These are phyloP conservation scores for Ceratotherium simum DNA, from an alignment of 2,113 vertebrate species.

Conservation along the genomic window DNA sequence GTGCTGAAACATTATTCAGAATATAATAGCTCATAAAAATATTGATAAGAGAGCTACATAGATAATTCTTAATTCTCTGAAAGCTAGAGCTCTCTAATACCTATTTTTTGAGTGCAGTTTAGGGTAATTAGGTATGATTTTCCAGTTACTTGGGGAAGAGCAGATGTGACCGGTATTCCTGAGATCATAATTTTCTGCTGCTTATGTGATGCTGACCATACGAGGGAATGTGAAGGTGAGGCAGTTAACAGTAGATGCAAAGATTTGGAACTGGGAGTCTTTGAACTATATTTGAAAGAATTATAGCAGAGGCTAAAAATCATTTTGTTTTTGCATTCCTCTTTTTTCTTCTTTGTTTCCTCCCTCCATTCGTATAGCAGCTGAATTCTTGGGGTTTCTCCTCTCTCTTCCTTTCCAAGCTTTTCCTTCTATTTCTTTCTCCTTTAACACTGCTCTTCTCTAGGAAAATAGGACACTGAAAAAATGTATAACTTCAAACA, in stretches of 20 bases:
- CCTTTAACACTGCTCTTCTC: slow-evolving; percentile 53
- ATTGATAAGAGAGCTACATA: neutral
- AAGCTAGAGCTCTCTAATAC: neutral
- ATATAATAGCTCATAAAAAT: slow-evolving; percentile 10
- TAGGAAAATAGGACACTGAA: slow-evolving; percentile 66
- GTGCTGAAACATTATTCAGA: slow-evolving; percentile 12
- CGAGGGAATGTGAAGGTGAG: neutral
- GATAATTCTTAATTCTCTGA: slow-evolving; percentile 33
- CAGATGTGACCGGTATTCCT: neutral
- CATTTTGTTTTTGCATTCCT: neutral
- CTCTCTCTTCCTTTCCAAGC: neutral
- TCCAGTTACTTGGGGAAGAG: neutral
- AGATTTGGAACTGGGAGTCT: neutral
- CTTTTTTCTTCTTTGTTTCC: neutral
- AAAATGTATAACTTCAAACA: slow-evolving; percentile 74
- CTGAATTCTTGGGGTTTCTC: neutral
- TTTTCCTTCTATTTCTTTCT: slow-evolving; percentile 37
- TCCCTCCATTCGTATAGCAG: neutral
- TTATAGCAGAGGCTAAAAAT: neutral
- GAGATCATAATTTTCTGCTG: slow-evolving; percentile 16
- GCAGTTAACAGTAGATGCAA: neutral
- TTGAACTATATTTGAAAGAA: neutral
- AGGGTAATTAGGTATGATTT: slow-evolving; percentile 26
- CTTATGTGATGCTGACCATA: neutral
- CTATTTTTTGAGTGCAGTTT: neutral